phyloP scores from a whole-genome alignment of 2,113 vertebrate species.

The Pagrus major region DNA sequence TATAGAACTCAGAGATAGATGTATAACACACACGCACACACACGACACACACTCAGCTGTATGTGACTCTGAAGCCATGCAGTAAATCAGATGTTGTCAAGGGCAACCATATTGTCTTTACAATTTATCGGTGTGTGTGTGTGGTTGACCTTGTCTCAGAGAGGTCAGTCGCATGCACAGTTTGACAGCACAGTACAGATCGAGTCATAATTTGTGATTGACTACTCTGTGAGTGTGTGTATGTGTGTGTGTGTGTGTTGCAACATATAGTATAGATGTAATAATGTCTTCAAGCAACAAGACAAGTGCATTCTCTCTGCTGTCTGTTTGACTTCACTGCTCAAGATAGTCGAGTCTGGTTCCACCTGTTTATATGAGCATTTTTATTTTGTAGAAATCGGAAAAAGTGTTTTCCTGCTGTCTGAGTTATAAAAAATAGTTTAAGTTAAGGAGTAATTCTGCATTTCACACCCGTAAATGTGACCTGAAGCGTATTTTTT shows the following conservation, averaged over 20 bases:
- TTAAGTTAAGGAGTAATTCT: too few relatives aligned
- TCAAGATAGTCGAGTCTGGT: too few relatives aligned
- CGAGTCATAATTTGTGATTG: background rate
- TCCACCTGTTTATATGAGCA: too few relatives aligned
- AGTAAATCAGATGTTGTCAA: background rate
- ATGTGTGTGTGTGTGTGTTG: background rate
- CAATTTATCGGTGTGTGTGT: constrained; percentile 2
- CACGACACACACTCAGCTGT: background rate
- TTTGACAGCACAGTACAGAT: background rate
- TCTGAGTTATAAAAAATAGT: too few relatives aligned
- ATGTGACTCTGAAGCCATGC: background rate
- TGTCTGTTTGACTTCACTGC: too few relatives aligned
- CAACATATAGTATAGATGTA: background rate
- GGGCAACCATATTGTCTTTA: background rate
- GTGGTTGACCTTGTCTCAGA: background rate
- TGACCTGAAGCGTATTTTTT: too few relatives aligned
- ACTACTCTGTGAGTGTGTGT: too few relatives aligned
- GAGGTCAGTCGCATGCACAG: background rate
- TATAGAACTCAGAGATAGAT: background rate
- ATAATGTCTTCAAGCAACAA: too few relatives aligned
- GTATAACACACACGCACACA: background rate
- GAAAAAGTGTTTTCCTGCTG: too few relatives aligned
- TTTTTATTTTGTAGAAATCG: too few relatives aligned
- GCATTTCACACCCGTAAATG: too few relatives aligned
- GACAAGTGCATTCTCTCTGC: too few relatives aligned